Evolutionary conservation across 2,888 invertebrate genomes (phyloP).

Genomic region (Nezara viridula): DNA sequence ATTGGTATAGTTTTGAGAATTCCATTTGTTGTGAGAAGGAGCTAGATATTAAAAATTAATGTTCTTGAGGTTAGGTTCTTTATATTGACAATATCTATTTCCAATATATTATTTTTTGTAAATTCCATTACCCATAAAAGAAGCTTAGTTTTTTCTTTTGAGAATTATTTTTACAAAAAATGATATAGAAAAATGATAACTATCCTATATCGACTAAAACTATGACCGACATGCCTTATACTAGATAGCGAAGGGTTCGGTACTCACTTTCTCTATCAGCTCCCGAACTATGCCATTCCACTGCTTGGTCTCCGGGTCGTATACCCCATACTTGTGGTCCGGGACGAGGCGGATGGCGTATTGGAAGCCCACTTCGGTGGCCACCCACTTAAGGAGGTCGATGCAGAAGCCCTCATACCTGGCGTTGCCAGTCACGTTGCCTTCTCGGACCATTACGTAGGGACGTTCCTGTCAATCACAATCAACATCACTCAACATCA

Average conservation of each 20-base stretch:
- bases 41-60: no score
- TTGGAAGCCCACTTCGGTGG: constrained; percentile 88
- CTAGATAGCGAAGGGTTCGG: neutral
- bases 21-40: no score
- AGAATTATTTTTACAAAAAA: no score
- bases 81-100: no score
- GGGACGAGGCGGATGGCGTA: constrained; percentile 87
- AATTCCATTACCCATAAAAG: no score
- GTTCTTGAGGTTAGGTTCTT: no score
- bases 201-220: neutral
- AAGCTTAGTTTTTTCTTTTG: no score
- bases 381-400: constrained; percentile 86
- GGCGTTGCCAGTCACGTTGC: constrained; percentile 88
- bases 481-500: neutral
- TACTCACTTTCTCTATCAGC: constrained; percentile 84
- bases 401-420: constrained; percentile 93
- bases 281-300: constrained; percentile 93
- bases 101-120: no score
- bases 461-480: constrained; percentile 81
- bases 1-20: no score
- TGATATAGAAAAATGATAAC: no score
- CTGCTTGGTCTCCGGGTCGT: constrained; percentile 87
- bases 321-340: constrained; percentile 90
- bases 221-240: neutral
- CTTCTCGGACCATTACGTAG: constrained; percentile 91